A percentile compares a stretch with the other conserved stretches of the same genome.
Conservation (phyloP, 2,888 invertebrate genomes). For the Rhogogaster chlorosoma region DNA sequence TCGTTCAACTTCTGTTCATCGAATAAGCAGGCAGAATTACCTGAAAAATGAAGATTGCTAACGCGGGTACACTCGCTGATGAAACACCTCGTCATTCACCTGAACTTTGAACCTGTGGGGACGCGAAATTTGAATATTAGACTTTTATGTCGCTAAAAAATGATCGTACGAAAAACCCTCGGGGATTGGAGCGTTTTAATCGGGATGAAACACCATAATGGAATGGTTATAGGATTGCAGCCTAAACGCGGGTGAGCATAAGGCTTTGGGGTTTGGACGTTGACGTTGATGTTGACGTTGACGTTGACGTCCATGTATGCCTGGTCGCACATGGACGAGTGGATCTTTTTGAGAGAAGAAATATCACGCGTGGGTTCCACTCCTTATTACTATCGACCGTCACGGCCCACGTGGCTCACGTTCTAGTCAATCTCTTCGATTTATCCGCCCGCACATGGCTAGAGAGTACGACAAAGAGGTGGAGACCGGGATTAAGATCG, state of each 20-base stretch:
- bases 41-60: not conserved
- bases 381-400: constrained; percentile 37
- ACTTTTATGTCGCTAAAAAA: not conserved
- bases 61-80: not conserved
- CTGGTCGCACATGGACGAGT: not conserved
- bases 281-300: not conserved
- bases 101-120: not conserved
- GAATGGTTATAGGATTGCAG: not conserved
- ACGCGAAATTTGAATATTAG: not conserved
- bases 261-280: constrained; percentile 1
- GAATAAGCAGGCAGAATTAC: not conserved
- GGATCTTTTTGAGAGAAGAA: constrained; percentile 15
- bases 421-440: constrained; percentile 24
- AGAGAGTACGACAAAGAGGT: constrained; percentile 13
- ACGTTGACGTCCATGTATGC: not conserved
- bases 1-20: not conserved
- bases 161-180: not conserved
- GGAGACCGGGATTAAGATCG: constrained; percentile 5
- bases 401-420: constrained; percentile 27
- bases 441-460: constrained; percentile 47
- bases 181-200: constrained; percentile 5
- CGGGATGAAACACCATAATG: constrained; percentile 10
- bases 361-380: constrained; percentile 32
- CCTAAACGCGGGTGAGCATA: not conserved
- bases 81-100: not conserved